Base-by-base conservation (phyloP, 2,888 invertebrate genomes). In the Plebejus anna region DNA sequence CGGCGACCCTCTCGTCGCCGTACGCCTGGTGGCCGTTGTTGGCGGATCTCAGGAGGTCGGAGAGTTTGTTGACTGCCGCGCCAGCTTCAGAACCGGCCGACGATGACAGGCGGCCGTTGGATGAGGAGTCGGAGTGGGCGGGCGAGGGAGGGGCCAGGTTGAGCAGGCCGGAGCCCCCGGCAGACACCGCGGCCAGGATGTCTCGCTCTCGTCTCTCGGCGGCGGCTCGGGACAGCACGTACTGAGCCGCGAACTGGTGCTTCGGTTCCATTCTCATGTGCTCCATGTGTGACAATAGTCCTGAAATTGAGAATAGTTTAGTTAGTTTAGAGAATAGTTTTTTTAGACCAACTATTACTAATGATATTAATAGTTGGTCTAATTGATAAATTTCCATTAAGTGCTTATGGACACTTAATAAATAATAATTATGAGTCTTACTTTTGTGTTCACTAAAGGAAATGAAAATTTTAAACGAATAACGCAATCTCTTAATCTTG, bases 241-340 rank as follows among this genome's bases (percentile, higher is more conserved):
- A 98, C 87, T 98, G 98, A 47, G 98, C 98, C 66, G 98, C 98
- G 86, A 98, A 98, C 89, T 98, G 98, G 94, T 98, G 98, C 89
- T 98, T 98, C 0, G 98, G 98, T 89, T 98, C 98, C 98, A 98
- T 98, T 85, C 98, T 95, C 98, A 98, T 98, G 88, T 98, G 98
- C 85, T 98, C 98, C 98, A 98, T 98, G 88, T 98, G 98, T 78
- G 97, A 97, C 78, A 98, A 95, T 51, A 98, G 95, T 85, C 98
- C 98, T 98, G 94, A 47, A 95, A 93, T 70, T 70, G 16, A 47
- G 72, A 47, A 61, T 6, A 61, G 6, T 13, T 55, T 16, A 16
- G 4, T 55, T 55, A 55, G 16, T 4, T 22, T 22, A 22, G 16
- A 47, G 72, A 47, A 61, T 6, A 61, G 6, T 13, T 55, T 16